phyloP scores from a whole-genome alignment of 2,797 vertebrate species.

The Anolis apletophallus region DNA sequence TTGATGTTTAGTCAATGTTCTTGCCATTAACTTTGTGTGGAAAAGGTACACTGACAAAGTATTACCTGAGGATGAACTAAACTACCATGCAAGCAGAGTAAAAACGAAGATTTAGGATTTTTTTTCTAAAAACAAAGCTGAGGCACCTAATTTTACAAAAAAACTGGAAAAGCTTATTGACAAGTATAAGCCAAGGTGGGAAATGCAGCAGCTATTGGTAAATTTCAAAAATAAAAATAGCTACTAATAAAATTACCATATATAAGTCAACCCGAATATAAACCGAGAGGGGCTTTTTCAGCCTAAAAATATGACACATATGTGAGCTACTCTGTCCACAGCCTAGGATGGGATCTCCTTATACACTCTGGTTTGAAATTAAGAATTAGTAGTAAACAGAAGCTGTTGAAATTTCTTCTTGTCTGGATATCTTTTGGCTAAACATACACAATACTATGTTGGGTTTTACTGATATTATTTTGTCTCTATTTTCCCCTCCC shows the following conservation, averaged over 20 bases:
- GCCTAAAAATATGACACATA: too few relatives aligned
- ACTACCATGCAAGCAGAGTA: background rate
- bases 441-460: background rate
- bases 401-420: too few relatives aligned
- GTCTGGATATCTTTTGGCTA: background rate
- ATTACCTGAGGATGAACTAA: background rate
- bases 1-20: background rate
- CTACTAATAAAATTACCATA: too few relatives aligned
- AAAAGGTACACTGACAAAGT: background rate
- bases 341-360: background rate
- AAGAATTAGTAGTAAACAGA: background rate
- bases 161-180: too few relatives aligned
- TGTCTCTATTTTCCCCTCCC: constrained; percentile 26
- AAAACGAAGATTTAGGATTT: background rate
- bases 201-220: too few relatives aligned
- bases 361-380: background rate
- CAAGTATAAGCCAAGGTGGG: too few relatives aligned
- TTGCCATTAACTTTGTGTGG: background rate
- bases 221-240: too few relatives aligned
- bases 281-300: too few relatives aligned
- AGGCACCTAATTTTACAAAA: too few relatives aligned
- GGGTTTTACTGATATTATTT: background rate
- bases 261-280: too few relatives aligned
- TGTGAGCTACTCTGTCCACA: background rate
- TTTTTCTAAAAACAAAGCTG: background rate